These are phyloP conservation scores for Melanotaenia boesemani DNA, from an alignment of 2,797 vertebrate genomes.

Conservation along the genomic window DNA sequence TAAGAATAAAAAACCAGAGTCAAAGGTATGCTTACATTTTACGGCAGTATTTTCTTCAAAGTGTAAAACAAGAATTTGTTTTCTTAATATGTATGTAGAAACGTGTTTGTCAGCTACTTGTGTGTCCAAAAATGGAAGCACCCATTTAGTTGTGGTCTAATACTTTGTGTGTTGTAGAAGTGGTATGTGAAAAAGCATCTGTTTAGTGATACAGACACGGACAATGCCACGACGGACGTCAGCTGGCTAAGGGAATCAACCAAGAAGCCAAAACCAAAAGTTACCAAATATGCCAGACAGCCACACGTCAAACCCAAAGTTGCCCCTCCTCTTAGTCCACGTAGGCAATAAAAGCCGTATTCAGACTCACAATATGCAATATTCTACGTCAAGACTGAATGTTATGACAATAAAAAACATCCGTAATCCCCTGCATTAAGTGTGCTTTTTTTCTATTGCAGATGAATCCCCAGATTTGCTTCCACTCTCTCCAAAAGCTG, in stretches of 20 bases:
- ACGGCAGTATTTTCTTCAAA: background rate
- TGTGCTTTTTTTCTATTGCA: constrained; percentile 41
- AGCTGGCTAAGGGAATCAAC: constrained; percentile 89
- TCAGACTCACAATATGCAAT: constrained; percentile 1
- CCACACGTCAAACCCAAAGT: constrained; percentile 52
- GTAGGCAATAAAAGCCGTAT: constrained; percentile 55
- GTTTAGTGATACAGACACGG: constrained; percentile 93
- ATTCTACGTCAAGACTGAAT: background rate
- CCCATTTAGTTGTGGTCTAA: background rate
- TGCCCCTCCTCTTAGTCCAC: constrained; percentile 36
- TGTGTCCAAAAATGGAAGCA: background rate
- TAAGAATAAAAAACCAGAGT: constrained; percentile 51
- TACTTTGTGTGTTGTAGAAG: constrained; percentile 46
- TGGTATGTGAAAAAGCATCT: constrained; percentile 84
- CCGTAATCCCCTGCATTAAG: background rate
- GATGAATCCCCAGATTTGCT: constrained; percentile 57
- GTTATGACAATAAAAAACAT: background rate
- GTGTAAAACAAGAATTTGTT: background rate
- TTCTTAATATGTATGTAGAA: background rate
- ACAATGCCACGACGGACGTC: constrained; percentile 82
- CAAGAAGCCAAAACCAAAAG: constrained; percentile 84
- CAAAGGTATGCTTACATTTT: constrained; percentile 68
- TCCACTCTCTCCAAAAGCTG: constrained; percentile 46
- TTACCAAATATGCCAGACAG: constrained; percentile 86
- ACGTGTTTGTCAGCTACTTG: background rate